Evolutionary conservation across 2,888 invertebrate species (phyloP).

Genomic region (Cheilosia soror): DNA sequence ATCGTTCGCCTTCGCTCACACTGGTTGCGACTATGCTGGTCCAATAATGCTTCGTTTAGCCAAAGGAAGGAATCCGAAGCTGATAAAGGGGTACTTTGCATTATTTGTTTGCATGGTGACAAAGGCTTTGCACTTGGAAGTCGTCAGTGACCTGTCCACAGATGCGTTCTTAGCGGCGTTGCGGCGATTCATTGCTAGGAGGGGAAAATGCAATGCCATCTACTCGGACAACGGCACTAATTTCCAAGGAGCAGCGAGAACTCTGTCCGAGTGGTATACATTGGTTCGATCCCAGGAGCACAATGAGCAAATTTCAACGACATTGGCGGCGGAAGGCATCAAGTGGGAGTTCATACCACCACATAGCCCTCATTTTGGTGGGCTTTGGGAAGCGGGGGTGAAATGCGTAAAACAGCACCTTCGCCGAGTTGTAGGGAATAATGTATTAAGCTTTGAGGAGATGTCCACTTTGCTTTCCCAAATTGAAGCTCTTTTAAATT

Average conservation of each 20-base stretch:
- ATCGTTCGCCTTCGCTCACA: slow-evolving; percentile 18
- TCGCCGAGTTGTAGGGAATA: no score
- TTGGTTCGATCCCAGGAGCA: background rate
- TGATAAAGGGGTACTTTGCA: slow-evolving; percentile 31
- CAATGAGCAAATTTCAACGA: background rate
- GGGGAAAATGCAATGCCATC: slow-evolving; percentile 5
- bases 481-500: background rate
- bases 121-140: slow-evolving; percentile 20
- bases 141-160: slow-evolving; percentile 28
- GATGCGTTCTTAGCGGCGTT: slow-evolving; percentile 13
- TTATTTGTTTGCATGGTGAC: slow-evolving; percentile 18
- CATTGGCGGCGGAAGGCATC: background rate
- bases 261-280: background rate
- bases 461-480: no score
- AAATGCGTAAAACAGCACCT: no score
- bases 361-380: background rate
- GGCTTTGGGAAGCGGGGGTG: no score
- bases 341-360: background rate
- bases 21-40: slow-evolving; percentile 22
- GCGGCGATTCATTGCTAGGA: background rate
- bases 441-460: no score
- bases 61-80: slow-evolving; percentile 5
- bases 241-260: background rate
- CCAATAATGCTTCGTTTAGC: slow-evolving; percentile 19
- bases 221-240: background rate